Evolutionary conservation across 2,113 vertebrate species (phyloP).

Genomic region (Puntigrus tetrazona): DNA sequence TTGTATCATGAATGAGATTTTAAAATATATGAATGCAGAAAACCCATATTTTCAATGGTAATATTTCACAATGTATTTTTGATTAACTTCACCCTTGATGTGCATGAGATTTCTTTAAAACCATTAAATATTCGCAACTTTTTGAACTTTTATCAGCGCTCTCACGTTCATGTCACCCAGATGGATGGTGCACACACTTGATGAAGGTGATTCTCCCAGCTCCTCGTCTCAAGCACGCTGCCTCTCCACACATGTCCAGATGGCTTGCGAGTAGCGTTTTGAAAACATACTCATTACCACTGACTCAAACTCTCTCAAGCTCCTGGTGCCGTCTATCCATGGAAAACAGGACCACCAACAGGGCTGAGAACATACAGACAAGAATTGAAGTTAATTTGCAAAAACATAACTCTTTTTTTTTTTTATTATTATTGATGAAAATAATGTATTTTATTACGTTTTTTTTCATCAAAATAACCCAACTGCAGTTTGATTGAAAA

Average conservation of each 20-base stretch:
- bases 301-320: conserved; percentile 70
- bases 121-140: neutral
- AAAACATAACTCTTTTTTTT: too few species aligned
- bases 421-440: too few species aligned
- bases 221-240: conserved; percentile 79
- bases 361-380: conserved; percentile 44
- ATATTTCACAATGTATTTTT: neutral
- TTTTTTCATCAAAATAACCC: too few species aligned
- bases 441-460: too few species aligned
- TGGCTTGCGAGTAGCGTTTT: conserved; percentile 80
- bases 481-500: too few species aligned
- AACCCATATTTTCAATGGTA: neutral
- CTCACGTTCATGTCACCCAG: conserved; percentile 76
- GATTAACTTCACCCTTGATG: neutral
- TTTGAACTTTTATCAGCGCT: conserved; percentile 68
- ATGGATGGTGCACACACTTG: conserved; percentile 64
- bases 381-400: too few species aligned
- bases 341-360: conserved; percentile 69
- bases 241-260: conserved; percentile 81
- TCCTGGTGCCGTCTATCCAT: conserved; percentile 74
- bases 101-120: neutral
- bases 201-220: conserved; percentile 78
- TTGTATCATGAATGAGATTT: neutral
- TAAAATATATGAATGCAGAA: neutral
- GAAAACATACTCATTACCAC: conserved; percentile 77